These are phyloP conservation scores for Trissolcus japonicus DNA, from an alignment of 2,888 invertebrate species.

Conservation along the genomic window DNA sequence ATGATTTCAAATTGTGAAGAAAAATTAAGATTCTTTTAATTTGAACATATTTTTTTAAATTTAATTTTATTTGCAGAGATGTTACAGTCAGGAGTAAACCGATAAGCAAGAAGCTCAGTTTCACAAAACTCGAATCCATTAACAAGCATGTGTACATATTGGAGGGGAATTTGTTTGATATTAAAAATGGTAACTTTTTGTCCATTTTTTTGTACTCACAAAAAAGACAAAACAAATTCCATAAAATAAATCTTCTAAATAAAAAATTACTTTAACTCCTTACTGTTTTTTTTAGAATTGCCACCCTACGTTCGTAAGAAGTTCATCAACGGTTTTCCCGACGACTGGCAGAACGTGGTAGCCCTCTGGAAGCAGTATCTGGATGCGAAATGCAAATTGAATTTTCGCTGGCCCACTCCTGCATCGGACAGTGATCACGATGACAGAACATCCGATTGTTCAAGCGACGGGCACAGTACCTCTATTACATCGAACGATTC, in stretches of 20 bases:
- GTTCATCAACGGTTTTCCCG: conserved; percentile 73
- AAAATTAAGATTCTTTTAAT: background rate
- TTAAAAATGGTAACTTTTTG: conserved; percentile 61
- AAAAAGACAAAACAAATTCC: too few relatives aligned
- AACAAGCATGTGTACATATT: conserved; percentile 66
- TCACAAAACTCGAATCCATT: conserved; percentile 62
- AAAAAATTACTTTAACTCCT: background rate
- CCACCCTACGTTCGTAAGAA: conserved; percentile 70
- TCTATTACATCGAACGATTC: too few relatives aligned
- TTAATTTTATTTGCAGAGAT: conserved; percentile 58
- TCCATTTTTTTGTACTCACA: too few relatives aligned
- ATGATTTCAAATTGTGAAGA: background rate
- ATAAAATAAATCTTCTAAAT: too few relatives aligned
- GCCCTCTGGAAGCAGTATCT: conserved; percentile 69
- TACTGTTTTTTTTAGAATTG: conserved; percentile 60
- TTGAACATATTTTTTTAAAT: background rate
- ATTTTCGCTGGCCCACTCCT: conserved; percentile 71
- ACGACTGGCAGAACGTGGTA: conserved; percentile 72
- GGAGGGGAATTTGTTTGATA: conserved; percentile 66
- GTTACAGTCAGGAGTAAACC: conserved; percentile 68
- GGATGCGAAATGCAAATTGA: conserved; percentile 58
- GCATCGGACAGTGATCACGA: conserved; percentile 69
- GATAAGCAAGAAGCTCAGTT: conserved; percentile 62
- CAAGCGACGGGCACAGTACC: background rate
- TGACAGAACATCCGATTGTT: conserved; percentile 62